Evolutionary conservation across 2,113 vertebrate genomes (phyloP), one percentile per base, ranked within the genome.

Genomic region (Heterotilapia buettikoferi): DNA sequence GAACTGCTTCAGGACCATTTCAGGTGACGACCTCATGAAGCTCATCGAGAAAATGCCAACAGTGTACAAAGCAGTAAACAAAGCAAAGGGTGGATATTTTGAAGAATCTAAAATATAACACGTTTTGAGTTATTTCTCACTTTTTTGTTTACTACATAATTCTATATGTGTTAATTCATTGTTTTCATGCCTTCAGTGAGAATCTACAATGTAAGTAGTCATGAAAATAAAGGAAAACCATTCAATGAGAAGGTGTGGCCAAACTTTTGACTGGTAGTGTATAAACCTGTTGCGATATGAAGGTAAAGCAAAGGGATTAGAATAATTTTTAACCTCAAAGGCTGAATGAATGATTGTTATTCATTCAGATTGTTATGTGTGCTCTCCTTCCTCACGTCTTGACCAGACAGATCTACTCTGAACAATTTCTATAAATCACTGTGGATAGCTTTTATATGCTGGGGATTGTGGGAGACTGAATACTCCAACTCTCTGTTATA

Each of bases 161-260:
- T 18, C 57, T 61, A 6, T 10, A 2, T 31, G 57, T 33, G 57
- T 61, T 61, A 31, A 61, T 1, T 33, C 29, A 18, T 33, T 61
- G 14, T 61, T 31, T 61, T 61, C 14, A 61, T 31, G 14, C 0
- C 57, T 61, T 31, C 57, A 61, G 14, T 61, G 26, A 61, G 26
- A 61, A 31, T 61, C 14, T 61, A 18, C 1, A 61, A 10, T 61
- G 14, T 31, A 31, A 61, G 18, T 16, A 61, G 5, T 61, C 14
- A 10, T 31, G 5, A 61, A 19, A 63, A 63, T 7, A 63, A 63
- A 63, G 2, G 9, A 36, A 63, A 63, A 36, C 5, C 59, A 36
- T 36, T 36, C 0, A 19, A 63, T 19, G 3, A 63, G 31, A 63
- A 63, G 0, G 9, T 36, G 59, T 0, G 29, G 6, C 59, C 0